phyloP scores from a whole-genome alignment of 2,797 vertebrate genomes.

The Anguilla anguilla region DNA sequence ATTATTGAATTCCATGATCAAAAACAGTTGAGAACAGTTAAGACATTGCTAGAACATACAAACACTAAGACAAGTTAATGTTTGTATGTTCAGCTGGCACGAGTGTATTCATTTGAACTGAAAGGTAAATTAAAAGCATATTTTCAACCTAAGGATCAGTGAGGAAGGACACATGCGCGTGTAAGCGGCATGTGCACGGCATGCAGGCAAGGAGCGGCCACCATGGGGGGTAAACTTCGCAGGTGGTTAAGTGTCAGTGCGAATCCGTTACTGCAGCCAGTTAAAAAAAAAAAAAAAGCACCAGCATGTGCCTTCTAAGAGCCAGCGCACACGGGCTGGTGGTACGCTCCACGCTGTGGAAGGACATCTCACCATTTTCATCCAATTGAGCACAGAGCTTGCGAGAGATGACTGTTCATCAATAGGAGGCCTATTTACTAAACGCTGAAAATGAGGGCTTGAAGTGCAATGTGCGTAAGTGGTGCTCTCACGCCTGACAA shows the following conservation, averaged over 20 bases:
- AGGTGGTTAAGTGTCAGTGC: not conserved
- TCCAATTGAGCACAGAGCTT: not conserved
- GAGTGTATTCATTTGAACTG: not conserved
- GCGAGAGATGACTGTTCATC: not conserved
- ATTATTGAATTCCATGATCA: not conserved
- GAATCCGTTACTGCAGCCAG: slow-evolving; percentile 17
- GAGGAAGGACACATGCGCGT: not conserved
- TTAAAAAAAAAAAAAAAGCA: slow-evolving; percentile 31
- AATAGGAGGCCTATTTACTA: not conserved
- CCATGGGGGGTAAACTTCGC: not conserved
- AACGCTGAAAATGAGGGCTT: not conserved
- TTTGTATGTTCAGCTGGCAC: not conserved
- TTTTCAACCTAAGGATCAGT: not conserved
- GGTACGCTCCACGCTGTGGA: not conserved
- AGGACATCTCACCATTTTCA: not conserved
- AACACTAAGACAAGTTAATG: not conserved
- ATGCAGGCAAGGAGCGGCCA: not conserved
- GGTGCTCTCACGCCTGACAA: not conserved
- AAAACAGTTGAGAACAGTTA: not conserved
- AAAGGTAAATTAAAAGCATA: not conserved
- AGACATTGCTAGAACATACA: not conserved
- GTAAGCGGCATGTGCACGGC: not conserved
- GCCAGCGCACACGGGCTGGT: not conserved
- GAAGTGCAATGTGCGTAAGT: not conserved
- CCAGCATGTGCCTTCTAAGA: slow-evolving; percentile 6